These are phyloP conservation scores for Campoplex nolae DNA, from an alignment of 2,888 invertebrate genomes.

Conservation along the genomic window DNA sequence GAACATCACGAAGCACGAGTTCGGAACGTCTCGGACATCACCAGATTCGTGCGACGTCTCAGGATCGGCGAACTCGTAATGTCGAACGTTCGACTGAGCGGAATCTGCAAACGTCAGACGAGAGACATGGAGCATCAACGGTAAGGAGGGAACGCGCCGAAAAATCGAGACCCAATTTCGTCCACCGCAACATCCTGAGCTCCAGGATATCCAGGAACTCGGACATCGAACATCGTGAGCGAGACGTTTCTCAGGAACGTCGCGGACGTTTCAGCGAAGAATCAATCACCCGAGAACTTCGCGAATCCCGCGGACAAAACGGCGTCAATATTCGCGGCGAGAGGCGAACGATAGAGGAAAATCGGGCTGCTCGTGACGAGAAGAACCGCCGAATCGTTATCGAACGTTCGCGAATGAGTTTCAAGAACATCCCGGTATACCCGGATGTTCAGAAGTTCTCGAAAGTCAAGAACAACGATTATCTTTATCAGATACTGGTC, in stretches of 20 bases:
- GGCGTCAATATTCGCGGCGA: slow-evolving; percentile 13
- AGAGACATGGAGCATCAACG: not conserved
- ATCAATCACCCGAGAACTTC: slow-evolving; percentile 3
- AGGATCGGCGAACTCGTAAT: not conserved
- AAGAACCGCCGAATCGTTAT: slow-evolving; percentile 24
- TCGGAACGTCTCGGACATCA: not conserved
- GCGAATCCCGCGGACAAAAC: slow-evolving; percentile 18
- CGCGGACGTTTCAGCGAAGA: slow-evolving; percentile 3
- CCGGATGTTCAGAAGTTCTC: slow-evolving; percentile 23
- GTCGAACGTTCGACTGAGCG: not conserved
- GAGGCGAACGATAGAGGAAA: slow-evolving; percentile 7
- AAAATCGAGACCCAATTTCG: not conserved
- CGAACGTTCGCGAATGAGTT: not conserved
- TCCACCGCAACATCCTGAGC: not conserved
- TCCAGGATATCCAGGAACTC: not conserved
- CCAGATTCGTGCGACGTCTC: not conserved
- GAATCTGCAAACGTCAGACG: not conserved
- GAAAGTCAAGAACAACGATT: slow-evolving; percentile 69
- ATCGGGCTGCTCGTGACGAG: slow-evolving; percentile 18
- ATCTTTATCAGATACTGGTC: slow-evolving; percentile 75
- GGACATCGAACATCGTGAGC: slow-evolving; percentile 1
- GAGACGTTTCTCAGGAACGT: slow-evolving; percentile 1
- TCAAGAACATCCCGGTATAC: slow-evolving; percentile 37
- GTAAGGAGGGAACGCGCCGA: not conserved
- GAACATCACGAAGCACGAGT: not conserved